Evolutionary conservation across 2,113 vertebrate genomes (phyloP).

Genomic region (Acanthochromis polyacanthus): DNA sequence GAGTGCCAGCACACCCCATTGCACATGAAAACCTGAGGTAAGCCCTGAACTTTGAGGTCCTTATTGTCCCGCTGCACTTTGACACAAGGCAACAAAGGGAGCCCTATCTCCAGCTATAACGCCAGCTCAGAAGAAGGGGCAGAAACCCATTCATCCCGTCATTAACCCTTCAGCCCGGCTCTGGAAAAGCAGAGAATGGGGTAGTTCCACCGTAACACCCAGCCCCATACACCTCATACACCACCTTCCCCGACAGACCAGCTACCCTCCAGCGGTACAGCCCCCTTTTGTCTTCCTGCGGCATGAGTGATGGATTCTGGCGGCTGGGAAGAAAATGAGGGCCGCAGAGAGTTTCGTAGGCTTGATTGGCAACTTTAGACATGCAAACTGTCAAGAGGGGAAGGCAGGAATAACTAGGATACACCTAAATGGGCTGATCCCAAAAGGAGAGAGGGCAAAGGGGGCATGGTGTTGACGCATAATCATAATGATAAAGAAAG

Average conservation of each 20-base stretch:
- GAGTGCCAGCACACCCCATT: constrained; percentile 78
- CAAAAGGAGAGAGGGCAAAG: constrained; percentile 57
- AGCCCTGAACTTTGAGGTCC: constrained; percentile 73
- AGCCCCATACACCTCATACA: constrained; percentile 69
- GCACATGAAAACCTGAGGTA: constrained; percentile 82
- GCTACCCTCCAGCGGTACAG: constrained; percentile 66
- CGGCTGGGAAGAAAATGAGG: constrained; percentile 73
- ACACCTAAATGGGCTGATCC: constrained; percentile 58
- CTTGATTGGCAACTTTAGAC: constrained; percentile 82
- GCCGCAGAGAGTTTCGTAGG: constrained; percentile 52
- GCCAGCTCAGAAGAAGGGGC: constrained; percentile 71
- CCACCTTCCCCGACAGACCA: constrained; percentile 53
- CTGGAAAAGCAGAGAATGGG: constrained; percentile 76
- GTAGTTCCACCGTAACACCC: constrained; percentile 77
- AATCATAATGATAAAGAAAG: constrained; percentile 77
- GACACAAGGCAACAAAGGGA: constrained; percentile 72
- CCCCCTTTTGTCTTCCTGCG: constrained; percentile 81
- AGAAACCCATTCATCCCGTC: constrained; percentile 76
- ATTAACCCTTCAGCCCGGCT: constrained; percentile 78
- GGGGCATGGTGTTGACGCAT: constrained; percentile 62
- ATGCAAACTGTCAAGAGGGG: constrained; percentile 74
- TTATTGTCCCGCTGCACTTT: constrained; percentile 77
- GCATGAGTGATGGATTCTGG: constrained; percentile 80
- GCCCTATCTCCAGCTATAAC: constrained; percentile 74
- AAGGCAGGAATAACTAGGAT: constrained; percentile 69